phyloP scores from a whole-genome alignment of 2,113 vertebrate species.

The Ameiurus melas region DNA sequence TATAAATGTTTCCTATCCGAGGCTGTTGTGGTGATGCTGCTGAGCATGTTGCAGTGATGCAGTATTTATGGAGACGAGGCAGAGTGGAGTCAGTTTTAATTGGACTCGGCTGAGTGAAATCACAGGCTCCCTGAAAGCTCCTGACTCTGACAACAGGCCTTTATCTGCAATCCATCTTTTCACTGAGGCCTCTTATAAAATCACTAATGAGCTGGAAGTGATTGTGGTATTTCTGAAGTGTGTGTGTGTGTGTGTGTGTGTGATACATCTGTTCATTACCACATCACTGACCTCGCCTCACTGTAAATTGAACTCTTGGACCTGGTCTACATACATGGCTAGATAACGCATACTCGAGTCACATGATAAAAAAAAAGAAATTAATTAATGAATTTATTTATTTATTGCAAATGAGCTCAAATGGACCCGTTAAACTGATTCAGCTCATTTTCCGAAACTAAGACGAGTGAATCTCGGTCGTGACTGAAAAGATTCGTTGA shows the following conservation, averaged over 20 bases:
- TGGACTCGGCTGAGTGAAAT: constrained; percentile 36
- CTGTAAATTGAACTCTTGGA: not conserved
- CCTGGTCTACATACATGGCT: not conserved
- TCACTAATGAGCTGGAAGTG: constrained; percentile 36
- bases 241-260: not conserved
- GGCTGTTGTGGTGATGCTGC: not conserved
- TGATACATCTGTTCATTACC: not conserved
- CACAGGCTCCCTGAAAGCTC: not conserved
- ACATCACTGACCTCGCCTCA: not conserved
- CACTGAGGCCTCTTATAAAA: constrained; percentile 31
- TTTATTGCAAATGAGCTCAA: not conserved
- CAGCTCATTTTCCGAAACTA: not conserved
- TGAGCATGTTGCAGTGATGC: not conserved
- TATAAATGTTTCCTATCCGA: not conserved
- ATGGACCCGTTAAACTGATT: not conserved
- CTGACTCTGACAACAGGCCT: not conserved
- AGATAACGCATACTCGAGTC: not conserved
- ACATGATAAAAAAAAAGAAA: too few species aligned
- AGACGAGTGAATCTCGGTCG: not conserved
- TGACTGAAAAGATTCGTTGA: not conserved
- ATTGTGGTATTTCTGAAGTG: not conserved
- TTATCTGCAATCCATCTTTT: constrained; percentile 23
- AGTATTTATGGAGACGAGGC: not conserved
- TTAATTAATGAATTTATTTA: too few species aligned
- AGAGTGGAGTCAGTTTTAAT: constrained; percentile 40